Conservation (phyloP, 2,797 vertebrate species). For the Sebastiscus tertius region DNA sequence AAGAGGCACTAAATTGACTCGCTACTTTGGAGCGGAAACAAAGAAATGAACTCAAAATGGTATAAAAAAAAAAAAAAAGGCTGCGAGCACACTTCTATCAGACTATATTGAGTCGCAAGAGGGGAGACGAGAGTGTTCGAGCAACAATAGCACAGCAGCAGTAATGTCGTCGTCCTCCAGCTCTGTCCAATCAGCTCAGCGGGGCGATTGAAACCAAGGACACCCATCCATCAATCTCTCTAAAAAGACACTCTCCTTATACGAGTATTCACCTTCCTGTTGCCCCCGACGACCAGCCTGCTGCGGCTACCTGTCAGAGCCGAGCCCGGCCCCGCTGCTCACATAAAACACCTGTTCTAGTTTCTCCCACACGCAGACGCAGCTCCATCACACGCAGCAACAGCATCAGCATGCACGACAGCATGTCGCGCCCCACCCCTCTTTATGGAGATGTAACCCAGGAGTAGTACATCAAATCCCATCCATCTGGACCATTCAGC, state of each 20-base stretch:
- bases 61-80: background rate
- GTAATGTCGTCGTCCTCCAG: slow-evolving; percentile 40
- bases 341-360: slow-evolving; percentile 49
- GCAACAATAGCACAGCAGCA: background rate
- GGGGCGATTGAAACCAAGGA: slow-evolving; percentile 55
- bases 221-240: slow-evolving; percentile 53
- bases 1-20: background rate
- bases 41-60: background rate
- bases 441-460: slow-evolving; percentile 50
- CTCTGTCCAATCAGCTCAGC: slow-evolving; percentile 35
- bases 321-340: slow-evolving; percentile 2
- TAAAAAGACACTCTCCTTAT: background rate
- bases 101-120: background rate
- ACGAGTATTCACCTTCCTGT: background rate
- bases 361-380: background rate
- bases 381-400: background rate
- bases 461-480: slow-evolving; percentile 63
- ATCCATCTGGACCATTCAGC: slow-evolving; percentile 67
- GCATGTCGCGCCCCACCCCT: slow-evolving; percentile 37
- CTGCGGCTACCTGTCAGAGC: slow-evolving; percentile 53
- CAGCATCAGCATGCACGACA: slow-evolving; percentile 49
- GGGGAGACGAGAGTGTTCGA: background rate
- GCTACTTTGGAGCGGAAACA: background rate
- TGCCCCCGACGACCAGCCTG: background rate
- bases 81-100: background rate